Evolutionary conservation across 2,113 vertebrate species (phyloP), one percentile per base, ranked within the genome.

Genomic region (Morphnarchus princeps): DNA sequence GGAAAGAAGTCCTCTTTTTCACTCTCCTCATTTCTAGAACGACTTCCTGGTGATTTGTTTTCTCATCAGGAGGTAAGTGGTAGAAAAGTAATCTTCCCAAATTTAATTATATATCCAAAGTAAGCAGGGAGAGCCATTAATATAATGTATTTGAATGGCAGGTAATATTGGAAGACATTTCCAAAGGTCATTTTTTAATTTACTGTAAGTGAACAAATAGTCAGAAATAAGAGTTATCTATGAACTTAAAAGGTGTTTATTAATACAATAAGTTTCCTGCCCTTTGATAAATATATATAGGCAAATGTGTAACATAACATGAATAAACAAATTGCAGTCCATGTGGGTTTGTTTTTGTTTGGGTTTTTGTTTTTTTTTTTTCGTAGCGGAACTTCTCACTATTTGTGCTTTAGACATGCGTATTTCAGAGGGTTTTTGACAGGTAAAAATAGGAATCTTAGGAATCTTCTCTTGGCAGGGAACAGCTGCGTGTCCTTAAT

Each of bases 21-120:
- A 29, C 98, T 99, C 72, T 98, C 99, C 67, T 99, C 99, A 9
- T 99, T 99, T 98, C 98, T 99, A 95, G 99, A 99, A 97, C 99
- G 98, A 96, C 98, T 99, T 92, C 99, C 99, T 91, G 99, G 99
- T 15, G 99, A 99, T 96, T 99, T 99, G 96, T 99, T 99, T 98
- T 99, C 99, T 94, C 99, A 99, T 83, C 99, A 99, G 73, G 99
- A 99, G 99, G 99, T 99, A 91, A 98, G 97, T 83, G 17, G 25
- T 61, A 82, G 55, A 87, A 84, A 87, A 89, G 47, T 34, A 81
- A 76, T 94, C 42, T 80, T 93, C 36, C 43, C 59, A 95, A 81
- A 89, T 93, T 72, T 79, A 93, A 63, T 93, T 76, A 62, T 47
- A 87, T 83, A 55, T 7, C 65, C 58, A 54, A 86, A 89, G 54